A percentile compares a stretch with the other conserved stretches of the same genome.
Conservation (phyloP, 2,888 invertebrate species). For the Cerastis rubricosa region DNA sequence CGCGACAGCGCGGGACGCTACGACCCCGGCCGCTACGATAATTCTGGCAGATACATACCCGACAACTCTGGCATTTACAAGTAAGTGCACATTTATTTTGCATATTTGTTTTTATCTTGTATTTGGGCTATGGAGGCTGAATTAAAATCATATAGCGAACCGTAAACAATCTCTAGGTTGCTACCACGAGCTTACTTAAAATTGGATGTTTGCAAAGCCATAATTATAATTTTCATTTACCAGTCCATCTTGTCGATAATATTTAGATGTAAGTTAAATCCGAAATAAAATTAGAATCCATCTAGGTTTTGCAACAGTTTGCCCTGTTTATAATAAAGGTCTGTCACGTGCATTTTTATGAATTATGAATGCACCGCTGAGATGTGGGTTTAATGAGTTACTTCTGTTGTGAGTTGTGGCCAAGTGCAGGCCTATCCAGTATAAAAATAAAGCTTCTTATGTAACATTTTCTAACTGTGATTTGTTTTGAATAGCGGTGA, state of each 20-base stretch:
- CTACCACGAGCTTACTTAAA: neutral
- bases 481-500: conserved; percentile 76
- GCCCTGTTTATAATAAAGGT: neutral
- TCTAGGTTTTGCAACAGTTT: conserved; percentile 3
- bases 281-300: neutral
- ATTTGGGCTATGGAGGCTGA: neutral
- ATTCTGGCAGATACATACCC: conserved; percentile 75
- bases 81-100: conserved; percentile 71
- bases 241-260: neutral
- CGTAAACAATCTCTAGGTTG: neutral
- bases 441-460: neutral
- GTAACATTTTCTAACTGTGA: neutral
- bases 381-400: neutral
- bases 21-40: conserved; percentile 69
- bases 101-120: conserved; percentile 16
- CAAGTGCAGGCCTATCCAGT: no score
- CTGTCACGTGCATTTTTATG: neutral
- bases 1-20: conserved; percentile 65
- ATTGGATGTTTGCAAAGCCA: neutral
- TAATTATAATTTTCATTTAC: neutral
- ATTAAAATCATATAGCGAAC: neutral
- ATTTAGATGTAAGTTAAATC: neutral
- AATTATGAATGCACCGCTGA: neutral
- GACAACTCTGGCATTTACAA: conserved; percentile 82
- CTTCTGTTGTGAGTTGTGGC: no score